Base-by-base conservation (phyloP, 2,888 invertebrate genomes). In the Drosophila longiperda region DNA sequence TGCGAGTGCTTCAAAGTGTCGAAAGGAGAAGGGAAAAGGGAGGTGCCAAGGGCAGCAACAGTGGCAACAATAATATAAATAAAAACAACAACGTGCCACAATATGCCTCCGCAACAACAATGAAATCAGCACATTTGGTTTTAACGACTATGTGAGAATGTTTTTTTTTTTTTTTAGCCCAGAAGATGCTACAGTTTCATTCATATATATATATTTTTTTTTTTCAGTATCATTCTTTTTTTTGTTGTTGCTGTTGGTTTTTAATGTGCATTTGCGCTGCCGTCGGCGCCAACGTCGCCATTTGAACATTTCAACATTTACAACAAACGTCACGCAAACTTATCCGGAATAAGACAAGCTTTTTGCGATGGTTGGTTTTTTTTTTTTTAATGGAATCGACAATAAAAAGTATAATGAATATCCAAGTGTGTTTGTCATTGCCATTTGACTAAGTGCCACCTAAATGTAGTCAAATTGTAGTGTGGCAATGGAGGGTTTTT, bases 81-180 rank as follows among this genome's bases (percentile, higher is more conserved):
- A 78, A 67, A 57, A 63, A 77, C 55, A 78, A 77, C 66, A 74
- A 67, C 65, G 75, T 66, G 65, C 63, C 63, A 64, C 80, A 80
- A 80, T 80, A 80, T 80, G 75, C 66, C 66, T 33, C 75, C 49
- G 42, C 75, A 62, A 49, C 72, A 78, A 78, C 75, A 75, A 78
- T 78, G 79, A 86, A 85, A 87, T 85, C 88, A 87, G 88, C 88
- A 87, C 87, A 87, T 87, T 87, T 87, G 87, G 84, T 83, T 86
- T 87, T 87, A 87, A 87, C 87, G 87, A 87, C 86, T 87, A 78
- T 85, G 75, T 82, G 78, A 75, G 61, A 40, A n/a, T 79, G 49
- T 48, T 50, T 20, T 49, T 12, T 42, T 45, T 65, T 70, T 45
- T 50, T 23, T 15, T 42, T 63, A 12, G 61, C 34, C 36, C 26